Conservation (phyloP, 2,113 vertebrate species). For the Globicephala melas region DNA sequence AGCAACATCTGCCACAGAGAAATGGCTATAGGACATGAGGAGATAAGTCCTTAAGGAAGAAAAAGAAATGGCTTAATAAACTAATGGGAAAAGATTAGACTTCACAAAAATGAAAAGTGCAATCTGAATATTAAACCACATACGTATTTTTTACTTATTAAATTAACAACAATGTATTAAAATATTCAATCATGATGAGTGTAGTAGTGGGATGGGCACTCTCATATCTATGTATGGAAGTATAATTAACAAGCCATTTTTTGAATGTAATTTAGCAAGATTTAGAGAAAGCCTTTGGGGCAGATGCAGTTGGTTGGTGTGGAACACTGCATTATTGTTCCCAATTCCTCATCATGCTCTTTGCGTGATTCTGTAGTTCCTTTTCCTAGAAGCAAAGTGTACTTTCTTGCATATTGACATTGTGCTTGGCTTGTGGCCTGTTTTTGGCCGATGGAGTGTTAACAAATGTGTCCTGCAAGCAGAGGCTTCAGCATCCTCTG, state of each 20-base stretch:
- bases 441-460: not conserved
- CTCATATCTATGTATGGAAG: not conserved
- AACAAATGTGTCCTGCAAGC: not conserved
- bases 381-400: not conserved
- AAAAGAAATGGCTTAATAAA: slow-evolving; percentile 39
- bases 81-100: slow-evolving; percentile 13
- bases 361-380: not conserved
- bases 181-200: not conserved
- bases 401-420: not conserved
- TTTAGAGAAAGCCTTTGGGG: not conserved
- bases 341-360: not conserved
- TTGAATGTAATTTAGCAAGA: not conserved
- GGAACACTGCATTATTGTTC: not conserved
- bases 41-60: slow-evolving; percentile 22
- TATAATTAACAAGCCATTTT: not conserved
- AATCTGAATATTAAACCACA: not conserved
- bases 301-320: not conserved
- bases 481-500: not conserved
- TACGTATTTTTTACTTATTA: not conserved
- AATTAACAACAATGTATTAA: not conserved
- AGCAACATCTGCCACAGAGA: slow-evolving; percentile 14
- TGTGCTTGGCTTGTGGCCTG: not conserved
- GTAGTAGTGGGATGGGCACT: not conserved
- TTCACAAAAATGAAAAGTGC: not conserved
- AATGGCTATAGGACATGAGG: not conserved